phyloP scores from a whole-genome alignment of 1,140 invertebrate genomes.

The Ceratosolen solmsi region DNA sequence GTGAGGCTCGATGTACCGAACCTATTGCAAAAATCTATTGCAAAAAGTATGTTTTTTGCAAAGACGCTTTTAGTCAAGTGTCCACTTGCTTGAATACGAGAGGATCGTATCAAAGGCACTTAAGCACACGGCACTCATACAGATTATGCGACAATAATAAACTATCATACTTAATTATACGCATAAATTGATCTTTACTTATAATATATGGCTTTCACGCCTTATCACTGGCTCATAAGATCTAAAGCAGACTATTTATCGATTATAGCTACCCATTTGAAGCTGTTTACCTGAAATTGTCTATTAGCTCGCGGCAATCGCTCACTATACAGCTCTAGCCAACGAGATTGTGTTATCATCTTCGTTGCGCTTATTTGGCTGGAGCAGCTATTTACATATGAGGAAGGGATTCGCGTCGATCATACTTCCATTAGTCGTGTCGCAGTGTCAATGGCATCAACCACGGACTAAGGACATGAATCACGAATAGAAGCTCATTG shows the following conservation, averaged over 20 bases:
- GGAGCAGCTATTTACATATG: background rate
- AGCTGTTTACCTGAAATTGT: background rate
- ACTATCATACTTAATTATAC: background rate
- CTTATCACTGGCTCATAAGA: background rate
- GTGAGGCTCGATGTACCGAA: background rate
- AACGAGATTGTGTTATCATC: background rate
- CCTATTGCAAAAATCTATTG: background rate
- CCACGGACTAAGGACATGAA: background rate
- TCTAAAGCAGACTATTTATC: background rate
- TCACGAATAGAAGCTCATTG: background rate
- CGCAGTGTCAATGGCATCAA: background rate
- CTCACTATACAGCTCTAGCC: background rate
- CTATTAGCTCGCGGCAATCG: background rate
- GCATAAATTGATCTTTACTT: background rate
- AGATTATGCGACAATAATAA: background rate
- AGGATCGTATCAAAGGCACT: background rate
- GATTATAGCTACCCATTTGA: background rate
- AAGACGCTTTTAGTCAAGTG: background rate
- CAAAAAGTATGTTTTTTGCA: background rate
- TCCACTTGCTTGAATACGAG: background rate
- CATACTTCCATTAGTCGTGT: background rate
- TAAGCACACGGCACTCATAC: background rate
- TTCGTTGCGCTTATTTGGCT: background rate
- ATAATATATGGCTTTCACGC: background rate
- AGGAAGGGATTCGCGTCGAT: background rate